Base-by-base conservation (phyloP, 2,797 vertebrate genomes). In the Pteropus rufus region DNA sequence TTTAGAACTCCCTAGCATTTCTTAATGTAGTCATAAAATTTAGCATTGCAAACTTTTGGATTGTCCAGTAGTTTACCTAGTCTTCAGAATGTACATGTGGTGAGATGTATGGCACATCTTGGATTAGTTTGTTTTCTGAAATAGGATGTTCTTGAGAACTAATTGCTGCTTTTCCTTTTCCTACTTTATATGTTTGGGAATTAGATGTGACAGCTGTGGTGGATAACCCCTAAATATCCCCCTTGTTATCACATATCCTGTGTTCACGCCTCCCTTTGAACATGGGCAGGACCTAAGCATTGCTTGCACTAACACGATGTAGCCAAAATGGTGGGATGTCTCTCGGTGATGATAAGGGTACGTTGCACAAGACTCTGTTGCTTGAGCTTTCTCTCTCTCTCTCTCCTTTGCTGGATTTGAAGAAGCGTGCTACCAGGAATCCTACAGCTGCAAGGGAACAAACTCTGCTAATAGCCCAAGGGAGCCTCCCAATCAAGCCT, bases 171-270 rank as follows among this genome's bases (percentile, higher is more conserved):
- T 81, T 92, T 49, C 31, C 15, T 54, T 70, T 84, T 62, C 2
- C n/a, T 72, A 5, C 19, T 56, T 83, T 58, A n/a, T 70, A 29
- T 12, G 0, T 52, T 54, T n/a, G 60, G 36, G 46, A 64, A 18
- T 29, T 24, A 76, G 39, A 31, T 11, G 7, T 16, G 11, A 16
- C 60, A 23, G 0, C 0, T 16, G 44, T 12, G 23, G 7, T 2
- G 16, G 14, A 24, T 10, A 64, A 41, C 6, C 18, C 54, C 46
- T 19, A 1, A n/a, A 60, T 5, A 7, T 3, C 10, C 14, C 9
- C 16, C 0, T 6, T 7, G 5, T 4, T 26, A 34, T n/a, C 54
- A n/a, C 12, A 16, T 24, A 0, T 44, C 18, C 11, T 2, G 6
- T 1, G 14, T 24, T 21, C 77, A 31, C 14, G 34, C 26, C 11